Conservation (phyloP, 2,888 invertebrate genomes). For the Ochropleura plecta region DNA sequence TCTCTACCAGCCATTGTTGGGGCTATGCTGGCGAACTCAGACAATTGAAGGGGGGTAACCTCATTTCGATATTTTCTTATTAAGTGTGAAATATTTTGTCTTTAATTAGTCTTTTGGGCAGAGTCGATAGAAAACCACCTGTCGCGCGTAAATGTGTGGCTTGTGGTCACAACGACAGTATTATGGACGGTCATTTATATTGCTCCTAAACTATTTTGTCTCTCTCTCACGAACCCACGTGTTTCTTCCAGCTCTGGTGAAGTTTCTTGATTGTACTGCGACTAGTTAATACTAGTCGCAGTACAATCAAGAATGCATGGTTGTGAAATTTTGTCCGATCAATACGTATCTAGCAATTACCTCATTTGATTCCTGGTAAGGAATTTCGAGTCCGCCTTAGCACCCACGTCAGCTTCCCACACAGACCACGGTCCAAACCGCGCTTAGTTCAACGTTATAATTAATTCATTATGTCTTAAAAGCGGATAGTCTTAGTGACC, state of each 20-base stretch:
- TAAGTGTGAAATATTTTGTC: too few relatives aligned
- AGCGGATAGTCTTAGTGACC: slow-evolving; percentile 36
- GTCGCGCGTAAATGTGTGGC: neutral
- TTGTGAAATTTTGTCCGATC: neutral
- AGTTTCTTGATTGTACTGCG: too few relatives aligned
- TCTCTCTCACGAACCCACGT: too few relatives aligned
- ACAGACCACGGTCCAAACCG: slow-evolving; percentile 39
- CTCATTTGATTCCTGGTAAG: neutral
- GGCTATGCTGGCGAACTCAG: too few relatives aligned
- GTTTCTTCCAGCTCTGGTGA: too few relatives aligned
- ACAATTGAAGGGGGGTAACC: too few relatives aligned
- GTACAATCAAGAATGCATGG: too few relatives aligned
- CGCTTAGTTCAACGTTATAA: slow-evolving; percentile 43
- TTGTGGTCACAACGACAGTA: neutral
- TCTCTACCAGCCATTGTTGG: too few relatives aligned
- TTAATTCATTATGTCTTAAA: slow-evolving; percentile 56
- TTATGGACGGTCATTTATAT: neutral
- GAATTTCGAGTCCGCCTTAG: neutral
- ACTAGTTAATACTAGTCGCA: too few relatives aligned
- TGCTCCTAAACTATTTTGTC: too few relatives aligned
- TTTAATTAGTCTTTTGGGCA: neutral
- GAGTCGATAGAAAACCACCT: neutral
- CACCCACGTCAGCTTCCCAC: neutral
- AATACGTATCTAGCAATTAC: neutral
- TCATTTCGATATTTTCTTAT: too few relatives aligned